These are phyloP conservation scores for Ectemnius lituratus DNA, from an alignment of 2,888 invertebrate species.

Conservation along the genomic window DNA sequence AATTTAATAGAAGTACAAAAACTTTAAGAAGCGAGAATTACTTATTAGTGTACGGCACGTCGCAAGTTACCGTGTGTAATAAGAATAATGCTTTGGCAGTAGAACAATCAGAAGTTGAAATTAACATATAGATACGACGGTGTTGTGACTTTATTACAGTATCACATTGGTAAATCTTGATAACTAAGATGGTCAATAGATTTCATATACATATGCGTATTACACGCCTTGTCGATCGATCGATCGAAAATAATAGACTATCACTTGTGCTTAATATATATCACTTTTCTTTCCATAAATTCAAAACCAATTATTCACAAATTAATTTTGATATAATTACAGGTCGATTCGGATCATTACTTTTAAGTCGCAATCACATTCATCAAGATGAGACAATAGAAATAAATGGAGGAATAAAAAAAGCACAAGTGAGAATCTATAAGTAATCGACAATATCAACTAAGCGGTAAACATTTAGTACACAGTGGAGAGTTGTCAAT, in stretches of 20 bases:
- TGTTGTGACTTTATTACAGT: slow-evolving; percentile 43
- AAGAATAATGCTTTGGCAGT: slow-evolving; percentile 61
- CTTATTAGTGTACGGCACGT: slow-evolving; percentile 48
- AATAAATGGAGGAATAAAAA: no score
- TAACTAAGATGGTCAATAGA: slow-evolving; percentile 46
- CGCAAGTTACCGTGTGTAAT: slow-evolving; percentile 50
- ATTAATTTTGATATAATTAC: slow-evolving; percentile 7
- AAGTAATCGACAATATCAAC: no score
- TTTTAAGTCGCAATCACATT: no score
- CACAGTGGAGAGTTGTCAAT: neutral
- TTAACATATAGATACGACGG: slow-evolving; percentile 48
- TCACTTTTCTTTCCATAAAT: slow-evolving; percentile 13
- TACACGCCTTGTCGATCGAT: slow-evolving; percentile 16
- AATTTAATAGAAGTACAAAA: slow-evolving; percentile 57
- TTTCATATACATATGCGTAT: slow-evolving; percentile 22
- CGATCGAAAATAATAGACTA: slow-evolving; percentile 11
- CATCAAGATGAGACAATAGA: no score
- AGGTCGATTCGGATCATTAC: no score
- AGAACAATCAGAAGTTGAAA: slow-evolving; percentile 58
- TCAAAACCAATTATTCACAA: slow-evolving; percentile 24
- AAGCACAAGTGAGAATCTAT: neutral
- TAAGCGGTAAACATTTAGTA: no score
- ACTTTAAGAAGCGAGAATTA: slow-evolving; percentile 55
- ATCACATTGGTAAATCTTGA: slow-evolving; percentile 48
- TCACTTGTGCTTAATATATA: neutral